Evolutionary conservation across 1,140 invertebrate species (phyloP), one percentile per base, ranked within the genome.

Genomic region (Drosophila athabasca): DNA sequence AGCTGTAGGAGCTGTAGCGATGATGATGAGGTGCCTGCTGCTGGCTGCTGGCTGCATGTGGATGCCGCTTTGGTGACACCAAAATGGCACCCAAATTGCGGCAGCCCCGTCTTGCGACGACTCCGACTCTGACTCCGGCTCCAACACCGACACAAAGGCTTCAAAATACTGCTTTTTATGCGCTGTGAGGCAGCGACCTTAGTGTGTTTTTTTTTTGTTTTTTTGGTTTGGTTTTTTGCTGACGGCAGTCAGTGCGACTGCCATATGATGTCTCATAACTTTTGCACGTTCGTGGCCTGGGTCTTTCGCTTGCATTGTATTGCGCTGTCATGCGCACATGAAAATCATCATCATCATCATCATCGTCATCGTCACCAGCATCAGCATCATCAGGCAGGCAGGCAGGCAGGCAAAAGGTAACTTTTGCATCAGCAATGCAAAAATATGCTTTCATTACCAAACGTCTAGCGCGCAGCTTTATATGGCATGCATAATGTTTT

Each of bases 381-480:
- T 39, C 3, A 19, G 17, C 17, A 19, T 19, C 17, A 19, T 19
- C 17, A 13, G 35, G 35, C 22, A 13, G 24, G 24, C 24, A 26
- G 59, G 62, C 17, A 13, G 35, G 35, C 22, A 13, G 24, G 24
- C 24, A 24, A 24, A n/a, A 48, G 58, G 62, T 17, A 64, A 41
- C 51, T 57, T 19, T 45, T 57, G 66, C 46, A 65, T 49, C 57
- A 77, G 61, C 72, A 73, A 51, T 87, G 82, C 79, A 72, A 87
- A 87, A 88, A 87, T 83, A 87, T 88, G 82, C 82, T 87, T 87
- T 87, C 82, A 87, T 87, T 87, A 87, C 83, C 83, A 88, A 87
- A 87, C 71, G 83, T 66, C 57, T 67, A 48, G 53, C 64, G 58
- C 69, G 57, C 50, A 39, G 60, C 61, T 76, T 77, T 54, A 60